Evolutionary conservation across 2,113 vertebrate species (phyloP).

Genomic region (Tetrax tetrax): DNA sequence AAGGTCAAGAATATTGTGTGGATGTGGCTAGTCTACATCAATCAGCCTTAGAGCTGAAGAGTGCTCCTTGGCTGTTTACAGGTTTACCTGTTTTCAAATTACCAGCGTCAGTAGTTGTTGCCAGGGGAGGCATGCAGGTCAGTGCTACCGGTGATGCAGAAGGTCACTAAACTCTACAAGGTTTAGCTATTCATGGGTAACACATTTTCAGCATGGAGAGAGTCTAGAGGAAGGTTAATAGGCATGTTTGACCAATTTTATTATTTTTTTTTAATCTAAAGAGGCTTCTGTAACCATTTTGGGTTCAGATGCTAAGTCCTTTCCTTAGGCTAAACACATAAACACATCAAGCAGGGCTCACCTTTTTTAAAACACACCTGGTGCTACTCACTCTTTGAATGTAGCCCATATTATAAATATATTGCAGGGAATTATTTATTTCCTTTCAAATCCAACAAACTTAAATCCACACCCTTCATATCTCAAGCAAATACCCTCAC

Average conservation of each 20-base stretch:
- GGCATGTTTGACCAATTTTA: neutral
- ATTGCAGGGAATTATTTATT: neutral
- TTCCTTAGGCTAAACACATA: neutral
- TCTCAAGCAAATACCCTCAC: neutral
- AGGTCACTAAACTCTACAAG: neutral
- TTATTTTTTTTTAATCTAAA: neutral
- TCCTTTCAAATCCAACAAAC: neutral
- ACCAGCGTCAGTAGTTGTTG: neutral
- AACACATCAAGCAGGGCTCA: neutral
- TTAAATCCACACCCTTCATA: neutral
- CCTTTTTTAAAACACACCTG: neutral
- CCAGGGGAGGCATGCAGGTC: neutral
- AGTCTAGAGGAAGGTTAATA: neutral
- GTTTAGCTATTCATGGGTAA: neutral
- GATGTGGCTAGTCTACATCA: neutral
- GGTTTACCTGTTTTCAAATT: neutral
- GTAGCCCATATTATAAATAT: neutral
- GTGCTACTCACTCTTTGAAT: neutral
- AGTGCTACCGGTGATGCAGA: neutral
- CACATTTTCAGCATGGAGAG: neutral
- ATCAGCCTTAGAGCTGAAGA: neutral
- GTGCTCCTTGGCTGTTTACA: neutral
- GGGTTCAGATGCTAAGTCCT: neutral
- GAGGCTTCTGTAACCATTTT: neutral
- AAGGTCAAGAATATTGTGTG: neutral